Evolutionary conservation across 2,888 invertebrate species (phyloP).

Genomic region (Dasypogon diadema): DNA sequence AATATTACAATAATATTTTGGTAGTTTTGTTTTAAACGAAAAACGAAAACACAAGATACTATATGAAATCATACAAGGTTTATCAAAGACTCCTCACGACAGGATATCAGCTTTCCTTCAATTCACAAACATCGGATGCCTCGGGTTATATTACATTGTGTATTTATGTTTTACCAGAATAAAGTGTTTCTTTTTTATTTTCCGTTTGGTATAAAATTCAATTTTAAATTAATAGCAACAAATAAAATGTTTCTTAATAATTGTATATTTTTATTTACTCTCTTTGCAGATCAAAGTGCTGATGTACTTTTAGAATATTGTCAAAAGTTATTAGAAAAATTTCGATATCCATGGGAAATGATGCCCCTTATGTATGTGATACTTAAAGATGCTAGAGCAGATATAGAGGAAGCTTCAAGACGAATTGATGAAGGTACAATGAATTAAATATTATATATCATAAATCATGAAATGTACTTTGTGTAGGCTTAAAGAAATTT

Average conservation of each 20-base stretch:
- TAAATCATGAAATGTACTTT: too few species aligned
- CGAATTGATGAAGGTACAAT: constrained; percentile 85
- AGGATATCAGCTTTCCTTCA: too few species aligned
- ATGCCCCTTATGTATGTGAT: constrained; percentile 85
- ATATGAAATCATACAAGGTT: too few species aligned
- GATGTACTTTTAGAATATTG: constrained; percentile 79
- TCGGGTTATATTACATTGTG: too few species aligned
- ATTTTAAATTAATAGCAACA: background rate
- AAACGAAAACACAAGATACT: too few species aligned
- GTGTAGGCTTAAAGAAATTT: too few species aligned
- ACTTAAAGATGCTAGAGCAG: constrained; percentile 80
- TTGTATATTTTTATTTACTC: constrained; percentile 48
- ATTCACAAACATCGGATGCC: too few species aligned
- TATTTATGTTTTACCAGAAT: background rate
- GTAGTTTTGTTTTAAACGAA: too few species aligned
- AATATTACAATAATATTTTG: too few species aligned
- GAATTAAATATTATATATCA: too few species aligned
- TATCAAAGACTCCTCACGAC: too few species aligned
- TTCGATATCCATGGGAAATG: constrained; percentile 84
- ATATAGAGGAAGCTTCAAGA: constrained; percentile 80
- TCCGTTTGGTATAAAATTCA: background rate
- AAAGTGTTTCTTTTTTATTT: background rate
- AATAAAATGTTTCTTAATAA: background rate
- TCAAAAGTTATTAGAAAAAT: constrained; percentile 79
- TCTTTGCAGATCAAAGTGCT: constrained; percentile 68